phyloP scores from a whole-genome alignment of 2,888 invertebrate genomes.

The Brenthis daphne region DNA sequence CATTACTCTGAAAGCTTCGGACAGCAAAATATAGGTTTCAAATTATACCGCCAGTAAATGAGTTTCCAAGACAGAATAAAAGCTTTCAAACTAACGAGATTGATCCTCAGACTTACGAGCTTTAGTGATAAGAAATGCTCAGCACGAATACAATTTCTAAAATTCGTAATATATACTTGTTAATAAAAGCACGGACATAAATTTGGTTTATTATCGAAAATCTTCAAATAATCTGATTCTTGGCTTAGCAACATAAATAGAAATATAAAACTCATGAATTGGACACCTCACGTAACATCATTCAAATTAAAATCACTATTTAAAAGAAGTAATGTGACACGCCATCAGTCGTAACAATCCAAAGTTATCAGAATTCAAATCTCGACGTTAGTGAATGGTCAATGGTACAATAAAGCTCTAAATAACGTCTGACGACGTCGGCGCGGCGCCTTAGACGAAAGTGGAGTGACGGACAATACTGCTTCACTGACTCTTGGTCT shows the following conservation, averaged over 20 bases:
- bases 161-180: not conserved
- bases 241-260: not conserved
- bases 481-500: slow-evolving; percentile 62
- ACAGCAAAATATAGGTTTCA: slow-evolving; percentile 37
- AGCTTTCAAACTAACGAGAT: slow-evolving; percentile 40
- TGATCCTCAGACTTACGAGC: slow-evolving; percentile 19
- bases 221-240: not conserved
- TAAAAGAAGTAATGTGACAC: slow-evolving; percentile 59
- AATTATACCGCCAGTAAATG: slow-evolving; percentile 35
- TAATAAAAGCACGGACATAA: not conserved
- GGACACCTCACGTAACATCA: slow-evolving; percentile 38
- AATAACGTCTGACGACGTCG: slow-evolving; percentile 73
- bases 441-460: slow-evolving; percentile 74
- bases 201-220: not conserved
- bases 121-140: slow-evolving; percentile 12
- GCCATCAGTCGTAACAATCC: slow-evolving; percentile 70
- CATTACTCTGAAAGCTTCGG: slow-evolving; percentile 38
- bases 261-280: slow-evolving; percentile 33
- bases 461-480: slow-evolving; percentile 76
- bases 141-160: slow-evolving; percentile 2
- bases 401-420: slow-evolving; percentile 77
- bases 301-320: slow-evolving; percentile 44
- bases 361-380: slow-evolving; percentile 71
- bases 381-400: slow-evolving; percentile 59
- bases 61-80: slow-evolving; percentile 35